Evolutionary conservation across 2,797 vertebrate genomes (phyloP).

Genomic region (Danio kyathit): DNA sequence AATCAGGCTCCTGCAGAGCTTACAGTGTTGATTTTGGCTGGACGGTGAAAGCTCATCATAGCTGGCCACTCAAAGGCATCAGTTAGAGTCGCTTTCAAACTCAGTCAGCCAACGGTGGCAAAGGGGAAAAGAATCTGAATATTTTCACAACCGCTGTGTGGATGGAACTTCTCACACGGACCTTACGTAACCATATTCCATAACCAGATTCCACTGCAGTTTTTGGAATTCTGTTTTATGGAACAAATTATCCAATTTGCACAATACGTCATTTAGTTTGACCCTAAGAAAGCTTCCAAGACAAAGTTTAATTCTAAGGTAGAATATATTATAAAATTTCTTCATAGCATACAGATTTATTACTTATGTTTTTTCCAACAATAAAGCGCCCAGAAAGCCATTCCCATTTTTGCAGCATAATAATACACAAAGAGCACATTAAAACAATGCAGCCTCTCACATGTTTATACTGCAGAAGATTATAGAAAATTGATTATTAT

Average conservation of each 20-base stretch:
- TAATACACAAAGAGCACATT: neutral
- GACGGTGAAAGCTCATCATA: conserved; percentile 19
- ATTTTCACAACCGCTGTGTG: conserved; percentile 38
- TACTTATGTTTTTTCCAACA: neutral
- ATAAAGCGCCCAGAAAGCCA: neutral
- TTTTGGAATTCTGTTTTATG: conserved; percentile 26
- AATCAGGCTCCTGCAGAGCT: conserved; percentile 5
- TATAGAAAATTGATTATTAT: neutral
- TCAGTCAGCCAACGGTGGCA: conserved; percentile 16
- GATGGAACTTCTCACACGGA: conserved; percentile 31
- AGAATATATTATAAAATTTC: neutral
- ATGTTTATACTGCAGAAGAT: neutral
- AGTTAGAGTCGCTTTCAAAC: conserved; percentile 16
- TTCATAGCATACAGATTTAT: neutral
- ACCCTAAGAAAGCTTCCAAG: neutral
- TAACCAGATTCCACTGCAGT: conserved; percentile 10
- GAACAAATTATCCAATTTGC: neutral
- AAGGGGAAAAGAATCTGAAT: conserved; percentile 17
- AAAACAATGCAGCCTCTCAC: too few relatives aligned
- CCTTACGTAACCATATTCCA: conserved; percentile 36
- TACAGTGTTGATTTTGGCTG: conserved; percentile 22
- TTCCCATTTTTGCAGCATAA: neutral
- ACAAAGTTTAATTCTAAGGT: neutral
- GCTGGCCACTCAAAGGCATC: neutral
- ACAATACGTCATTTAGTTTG: conserved; percentile 7